Conservation (phyloP, 2,797 vertebrate species). For the Coranthus polyacanthus region DNA sequence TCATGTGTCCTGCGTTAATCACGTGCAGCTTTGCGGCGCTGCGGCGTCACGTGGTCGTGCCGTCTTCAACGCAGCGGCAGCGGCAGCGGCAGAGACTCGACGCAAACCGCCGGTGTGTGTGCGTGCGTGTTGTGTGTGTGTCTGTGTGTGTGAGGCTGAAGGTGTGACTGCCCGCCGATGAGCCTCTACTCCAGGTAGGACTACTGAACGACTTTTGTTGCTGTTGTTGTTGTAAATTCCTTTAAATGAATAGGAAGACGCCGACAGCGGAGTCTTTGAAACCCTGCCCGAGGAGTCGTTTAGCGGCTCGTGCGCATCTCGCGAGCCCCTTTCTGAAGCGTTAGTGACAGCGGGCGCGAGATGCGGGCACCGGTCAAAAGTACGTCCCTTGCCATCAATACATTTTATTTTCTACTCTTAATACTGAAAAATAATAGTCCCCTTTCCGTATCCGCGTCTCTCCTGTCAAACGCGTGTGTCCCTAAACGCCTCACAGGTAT, state of each 20-base stretch:
- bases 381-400: not conserved
- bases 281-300: constrained; percentile 13
- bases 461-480: not conserved
- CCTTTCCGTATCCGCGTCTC: not conserved
- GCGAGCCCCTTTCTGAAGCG: not conserved
- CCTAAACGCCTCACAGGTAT: constrained; percentile 23
- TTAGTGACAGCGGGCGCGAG: not conserved
- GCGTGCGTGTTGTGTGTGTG: too few relatives aligned
- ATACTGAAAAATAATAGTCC: not conserved
- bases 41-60: constrained; percentile 59
- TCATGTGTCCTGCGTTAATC: constrained; percentile 11
- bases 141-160: not conserved
- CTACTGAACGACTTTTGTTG: too few relatives aligned
- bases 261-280: not conserved
- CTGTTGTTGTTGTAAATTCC: too few relatives aligned
- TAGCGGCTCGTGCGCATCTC: constrained; percentile 16
- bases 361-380: too few relatives aligned
- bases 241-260: not conserved
- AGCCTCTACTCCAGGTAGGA: constrained; percentile 56
- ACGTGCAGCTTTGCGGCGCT: constrained; percentile 36
- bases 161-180: constrained; percentile 19
- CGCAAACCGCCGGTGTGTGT: not conserved
- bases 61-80: not conserved
- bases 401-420: not conserved
- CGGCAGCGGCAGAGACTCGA: not conserved